Evolutionary conservation across 1,140 invertebrate genomes (phyloP).

Genomic region (Tetragnatha versicolor): DNA sequence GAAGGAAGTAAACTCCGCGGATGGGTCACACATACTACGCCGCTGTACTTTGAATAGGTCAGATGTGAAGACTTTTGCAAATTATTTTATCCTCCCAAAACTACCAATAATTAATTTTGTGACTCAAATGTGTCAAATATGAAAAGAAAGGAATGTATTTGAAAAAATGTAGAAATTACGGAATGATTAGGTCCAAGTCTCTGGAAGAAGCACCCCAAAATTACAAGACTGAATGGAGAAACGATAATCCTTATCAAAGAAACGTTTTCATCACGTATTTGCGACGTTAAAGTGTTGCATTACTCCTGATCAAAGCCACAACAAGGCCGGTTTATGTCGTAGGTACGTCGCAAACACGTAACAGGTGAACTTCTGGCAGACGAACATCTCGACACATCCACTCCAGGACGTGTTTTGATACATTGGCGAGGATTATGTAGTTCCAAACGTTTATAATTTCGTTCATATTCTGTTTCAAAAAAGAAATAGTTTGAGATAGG

Average conservation of each 20-base stretch:
- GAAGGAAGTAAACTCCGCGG: neutral
- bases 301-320: too few species aligned
- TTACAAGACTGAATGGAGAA: constrained; percentile 13
- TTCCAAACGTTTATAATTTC: neutral
- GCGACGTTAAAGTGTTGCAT: too few species aligned
- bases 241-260: constrained; percentile 4
- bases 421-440: constrained; percentile 1
- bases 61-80: constrained; percentile 6
- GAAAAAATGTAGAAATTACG: too few species aligned
- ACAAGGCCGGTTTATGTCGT: too few species aligned
- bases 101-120: too few species aligned
- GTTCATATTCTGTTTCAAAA: neutral
- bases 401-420: too few species aligned
- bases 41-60: constrained; percentile 45
- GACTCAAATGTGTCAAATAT: too few species aligned
- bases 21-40: neutral
- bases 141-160: too few species aligned
- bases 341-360: too few species aligned
- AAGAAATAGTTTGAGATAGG: neutral
- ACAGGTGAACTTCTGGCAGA: too few species aligned
- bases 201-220: neutral
- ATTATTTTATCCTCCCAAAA: too few species aligned
- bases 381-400: too few species aligned
- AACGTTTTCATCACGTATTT: neutral
- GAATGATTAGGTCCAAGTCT: constrained; percentile 2